Base-by-base conservation (phyloP, 2,113 vertebrate species). In the Jacana jacana region DNA sequence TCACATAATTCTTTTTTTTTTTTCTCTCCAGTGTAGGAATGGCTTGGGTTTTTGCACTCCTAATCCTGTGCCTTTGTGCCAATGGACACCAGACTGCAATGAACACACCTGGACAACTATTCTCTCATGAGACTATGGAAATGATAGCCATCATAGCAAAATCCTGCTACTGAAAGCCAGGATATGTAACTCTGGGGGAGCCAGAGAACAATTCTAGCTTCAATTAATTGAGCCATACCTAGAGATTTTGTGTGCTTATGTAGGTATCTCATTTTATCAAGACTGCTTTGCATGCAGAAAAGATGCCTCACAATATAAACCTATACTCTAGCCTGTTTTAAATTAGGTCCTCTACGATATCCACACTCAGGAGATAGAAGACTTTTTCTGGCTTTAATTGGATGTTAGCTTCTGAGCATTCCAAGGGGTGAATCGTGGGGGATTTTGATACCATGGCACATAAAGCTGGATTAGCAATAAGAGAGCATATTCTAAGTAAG, bases 1-100 rank as follows among this genome's bases (percentile, higher is more conserved):
- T 91, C 88, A 78, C 84, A 95, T 94, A 95, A 97, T 95, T 91
- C 95, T 91, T 89, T 81, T 96, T 91, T 94, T 93, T 89, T 93
- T 89, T 75, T 33, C 91, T 57, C 92, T 97, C 91, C 63, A 91
- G 95, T 90, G 84, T 60, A 91, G 90, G 95, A 97, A 92, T 94
- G 88, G 90, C 92, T 94, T 94, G 71, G 71, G 88, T 92, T 97
- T 86, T 80, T 96, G 65, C 90, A 73, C 27, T 95, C 94, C 54
- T 87, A 90, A 91, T 86, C 88, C 73, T 58, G 22, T 69, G 55
- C 85, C 78, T 91, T 70, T 96, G 92, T 92, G 93, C 87, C 90
- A 91, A 17, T 48, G 82, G 88, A 95, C 87, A 86, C 78, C 69
- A 84, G 64, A 35, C 69, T 18, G 81, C 94, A 91, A 54, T 40